These are phyloP conservation scores for Clarias pachynema DNA, from an alignment of 2,797 vertebrate genomes.

Conservation along the genomic window DNA sequence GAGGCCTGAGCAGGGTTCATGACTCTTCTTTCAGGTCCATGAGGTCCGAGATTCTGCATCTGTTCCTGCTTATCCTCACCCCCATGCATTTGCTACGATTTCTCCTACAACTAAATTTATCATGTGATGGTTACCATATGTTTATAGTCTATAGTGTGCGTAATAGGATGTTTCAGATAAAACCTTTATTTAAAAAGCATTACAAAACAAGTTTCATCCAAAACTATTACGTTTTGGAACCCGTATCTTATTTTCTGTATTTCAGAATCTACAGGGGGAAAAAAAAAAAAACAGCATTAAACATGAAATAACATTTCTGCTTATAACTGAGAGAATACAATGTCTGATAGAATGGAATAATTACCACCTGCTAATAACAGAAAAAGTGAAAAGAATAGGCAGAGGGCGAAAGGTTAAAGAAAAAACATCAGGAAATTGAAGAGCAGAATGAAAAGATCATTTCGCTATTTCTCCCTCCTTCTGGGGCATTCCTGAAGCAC, in stretches of 20 bases:
- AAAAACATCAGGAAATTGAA: neutral
- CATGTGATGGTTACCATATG: constrained; percentile 2
- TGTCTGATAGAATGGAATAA: constrained; percentile 22
- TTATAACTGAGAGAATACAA: neutral
- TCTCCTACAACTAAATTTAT: constrained; percentile 26
- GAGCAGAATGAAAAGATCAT: constrained; percentile 62
- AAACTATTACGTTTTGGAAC: neutral
- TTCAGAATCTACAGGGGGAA: neutral
- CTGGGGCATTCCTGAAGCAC: constrained; percentile 84
- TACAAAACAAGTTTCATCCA: neutral
- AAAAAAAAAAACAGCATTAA: neutral
- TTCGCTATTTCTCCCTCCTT: constrained; percentile 58
- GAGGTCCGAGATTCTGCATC: constrained; percentile 66
- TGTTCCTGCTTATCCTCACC: constrained; percentile 69
- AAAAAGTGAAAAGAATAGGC: neutral
- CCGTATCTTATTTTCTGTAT: neutral
- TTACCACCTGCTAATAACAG: constrained; percentile 59
- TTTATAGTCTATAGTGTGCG: neutral
- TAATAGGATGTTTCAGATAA: neutral
- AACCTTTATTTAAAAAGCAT: neutral
- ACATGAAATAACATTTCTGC: neutral
- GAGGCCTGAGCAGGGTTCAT: constrained; percentile 59
- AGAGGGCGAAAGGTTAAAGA: neutral
- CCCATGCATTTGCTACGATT: constrained; percentile 61
- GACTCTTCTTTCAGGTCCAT: constrained; percentile 44